Evolutionary conservation across 2,113 vertebrate genomes (phyloP), one percentile per base, ranked within the genome.

Genomic region (Daboia siamensis): DNA sequence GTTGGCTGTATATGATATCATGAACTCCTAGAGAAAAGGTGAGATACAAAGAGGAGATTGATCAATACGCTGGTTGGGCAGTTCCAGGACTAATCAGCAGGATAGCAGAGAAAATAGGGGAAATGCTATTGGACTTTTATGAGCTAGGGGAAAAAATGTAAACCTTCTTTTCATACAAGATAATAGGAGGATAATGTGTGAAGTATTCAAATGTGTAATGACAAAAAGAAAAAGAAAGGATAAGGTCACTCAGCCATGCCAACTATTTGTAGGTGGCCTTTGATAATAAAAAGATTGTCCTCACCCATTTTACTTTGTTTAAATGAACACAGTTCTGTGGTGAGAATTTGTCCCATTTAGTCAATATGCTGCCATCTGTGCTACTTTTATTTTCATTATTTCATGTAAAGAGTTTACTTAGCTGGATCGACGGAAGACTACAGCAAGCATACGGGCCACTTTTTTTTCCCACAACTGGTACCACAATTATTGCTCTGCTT

Each of bases 341-440:
- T 90, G 12, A 93, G 29, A 51, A 84, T 29, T 80, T 93, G 91
- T 90, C 0, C 24, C 90, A 93, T 92, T 93, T 94, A 91, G n/a
- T n/a, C 69, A 85, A 87, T 92, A 86, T 91, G 69, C 86, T 91
- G 61, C 92, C 93, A 94, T 94, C 64, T 1, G 61, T 74, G 44
- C 86, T 93, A 39, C 5, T 93, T 94, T 94, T 93, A 93, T 94
- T 92, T 88, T 1, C 86, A 91, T 87, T 94, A 92, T 92, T 95
- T 94, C 90, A 91, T 92, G 90, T 90, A 94, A 84, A 92, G 23
- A 91, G 59, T 90, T 94, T 95, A 90, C 74, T 87, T 92, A 95
- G 80, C 9, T 39, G 51, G 88, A 59, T 54, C 61, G n/a, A 21
- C 24, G 48, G 57, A 86, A 33, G 93, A 59, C 61, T 93, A 96